Evolutionary conservation across 1,140 invertebrate species (phyloP).

Genomic region (Drosophila sp.): DNA sequence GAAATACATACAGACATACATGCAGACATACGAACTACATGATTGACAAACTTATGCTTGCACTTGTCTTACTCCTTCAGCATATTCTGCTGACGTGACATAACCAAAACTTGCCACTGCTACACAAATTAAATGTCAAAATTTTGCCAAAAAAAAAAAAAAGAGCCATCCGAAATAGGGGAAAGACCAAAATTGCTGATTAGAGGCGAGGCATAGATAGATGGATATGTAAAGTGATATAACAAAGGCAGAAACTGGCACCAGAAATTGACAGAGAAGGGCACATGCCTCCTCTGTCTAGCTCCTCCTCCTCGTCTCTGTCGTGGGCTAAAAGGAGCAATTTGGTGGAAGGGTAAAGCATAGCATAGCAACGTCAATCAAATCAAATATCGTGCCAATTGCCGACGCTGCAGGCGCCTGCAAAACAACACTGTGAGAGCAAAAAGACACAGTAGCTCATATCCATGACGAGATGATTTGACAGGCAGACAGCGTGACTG

Average conservation of each 20-base stretch:
- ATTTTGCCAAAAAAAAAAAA: constrained; percentile 34
- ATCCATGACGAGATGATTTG: constrained; percentile 70
- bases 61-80: constrained; percentile 1
- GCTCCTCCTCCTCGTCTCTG: neutral
- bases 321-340: constrained; percentile 6
- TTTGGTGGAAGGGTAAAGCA: constrained; percentile 1
- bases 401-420: constrained; percentile 45
- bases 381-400: constrained; percentile 77
- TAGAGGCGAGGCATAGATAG: constrained; percentile 34
- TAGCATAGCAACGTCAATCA: constrained; percentile 59
- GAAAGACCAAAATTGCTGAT: constrained; percentile 55
- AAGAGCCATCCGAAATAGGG: constrained; percentile 25
- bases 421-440: neutral
- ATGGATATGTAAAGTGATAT: constrained; percentile 64
- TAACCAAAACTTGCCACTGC: constrained; percentile 20
- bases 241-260: constrained; percentile 45
- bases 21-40: constrained; percentile 1
- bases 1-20: constrained; percentile 17
- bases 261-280: constrained; percentile 52
- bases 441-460: constrained; percentile 55
- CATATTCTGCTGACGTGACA: constrained; percentile 43
- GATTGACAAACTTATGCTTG: constrained; percentile 45
- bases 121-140: constrained; percentile 60
- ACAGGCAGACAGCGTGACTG: constrained; percentile 39
- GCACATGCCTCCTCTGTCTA: constrained; percentile 20